Evolutionary conservation across 92 coral and sea anemone genomes (phyloP).

Genomic region (Palythoa grandis): DNA sequence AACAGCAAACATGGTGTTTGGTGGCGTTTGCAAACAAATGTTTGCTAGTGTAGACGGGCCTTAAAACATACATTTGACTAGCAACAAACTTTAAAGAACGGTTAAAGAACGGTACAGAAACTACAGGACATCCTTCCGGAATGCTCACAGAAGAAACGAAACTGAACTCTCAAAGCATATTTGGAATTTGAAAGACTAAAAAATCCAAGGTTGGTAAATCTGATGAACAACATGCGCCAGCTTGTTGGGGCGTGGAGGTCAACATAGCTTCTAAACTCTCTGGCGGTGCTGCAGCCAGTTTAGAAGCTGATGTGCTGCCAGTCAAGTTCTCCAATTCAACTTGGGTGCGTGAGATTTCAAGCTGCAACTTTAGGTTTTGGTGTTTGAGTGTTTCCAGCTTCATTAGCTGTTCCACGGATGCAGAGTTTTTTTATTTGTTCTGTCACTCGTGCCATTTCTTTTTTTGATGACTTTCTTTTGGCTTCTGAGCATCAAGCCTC

Average conservation of each 20-base stretch:
- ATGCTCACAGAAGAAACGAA: too few relatives aligned
- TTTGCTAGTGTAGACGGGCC: slow-evolving; percentile 29
- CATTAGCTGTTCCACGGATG: slow-evolving; percentile 26
- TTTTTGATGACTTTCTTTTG: not conserved
- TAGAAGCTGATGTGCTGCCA: slow-evolving; percentile 7
- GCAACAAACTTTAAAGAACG: too few relatives aligned
- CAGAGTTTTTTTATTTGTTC: not conserved
- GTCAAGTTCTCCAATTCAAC: slow-evolving; percentile 30
- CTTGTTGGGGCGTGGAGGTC: slow-evolving; percentile 40
- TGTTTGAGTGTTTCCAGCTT: slow-evolving; percentile 32
- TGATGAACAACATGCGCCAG: not conserved
- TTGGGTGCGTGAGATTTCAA: slow-evolving; percentile 37
- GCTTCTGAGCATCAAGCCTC: not conserved
- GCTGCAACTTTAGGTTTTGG: slow-evolving; percentile 13
- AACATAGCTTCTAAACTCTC: slow-evolving; percentile 22
- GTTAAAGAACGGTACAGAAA: not conserved
- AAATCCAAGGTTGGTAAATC: not conserved
- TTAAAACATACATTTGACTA: too few relatives aligned
- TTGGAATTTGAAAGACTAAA: too few relatives aligned
- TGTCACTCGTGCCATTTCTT: slow-evolving; percentile 8
- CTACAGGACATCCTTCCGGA: too few relatives aligned
- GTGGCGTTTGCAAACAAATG: slow-evolving; percentile 24
- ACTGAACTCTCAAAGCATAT: too few relatives aligned
- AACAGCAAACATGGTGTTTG: slow-evolving; percentile 24
- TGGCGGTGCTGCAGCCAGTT: slow-evolving; percentile 7